phyloP scores from a whole-genome alignment of 2,888 invertebrate species.

The Linhomoeus sp. region DNA sequence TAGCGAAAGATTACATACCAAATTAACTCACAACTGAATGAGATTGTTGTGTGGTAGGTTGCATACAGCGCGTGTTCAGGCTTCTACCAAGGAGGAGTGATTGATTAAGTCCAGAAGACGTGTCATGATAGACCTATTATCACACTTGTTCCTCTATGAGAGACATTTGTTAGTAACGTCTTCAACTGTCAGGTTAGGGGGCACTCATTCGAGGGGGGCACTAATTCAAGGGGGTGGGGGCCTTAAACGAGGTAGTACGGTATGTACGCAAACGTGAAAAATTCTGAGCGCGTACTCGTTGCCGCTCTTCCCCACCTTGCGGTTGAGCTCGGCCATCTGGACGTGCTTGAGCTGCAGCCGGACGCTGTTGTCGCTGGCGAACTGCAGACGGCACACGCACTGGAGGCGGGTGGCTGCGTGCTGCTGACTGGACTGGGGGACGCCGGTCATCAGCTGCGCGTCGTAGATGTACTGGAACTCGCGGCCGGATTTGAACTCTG shows the following conservation, averaged over 20 bases:
- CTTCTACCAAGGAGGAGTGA: too few species aligned
- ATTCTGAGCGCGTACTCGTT: neutral
- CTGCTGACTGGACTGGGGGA: slow-evolving; percentile 14
- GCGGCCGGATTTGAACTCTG: slow-evolving; percentile 2
- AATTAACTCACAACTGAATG: neutral
- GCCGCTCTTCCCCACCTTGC: too few species aligned
- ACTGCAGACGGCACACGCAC: slow-evolving; percentile 10
- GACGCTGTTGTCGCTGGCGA: neutral
- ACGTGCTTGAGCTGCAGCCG: neutral
- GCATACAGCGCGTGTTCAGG: too few species aligned
- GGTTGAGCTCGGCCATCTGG: too few species aligned
- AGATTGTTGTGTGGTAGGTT: neutral
- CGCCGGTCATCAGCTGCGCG: slow-evolving; percentile 14
- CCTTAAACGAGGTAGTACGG: neutral
- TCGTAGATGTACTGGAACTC: slow-evolving; percentile 9
- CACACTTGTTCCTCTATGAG: too few species aligned
- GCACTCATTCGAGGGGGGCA: too few species aligned
- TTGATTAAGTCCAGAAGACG: too few species aligned
- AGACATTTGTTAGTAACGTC: too few species aligned
- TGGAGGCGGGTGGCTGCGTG: slow-evolving; percentile 14
- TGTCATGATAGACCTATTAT: too few species aligned
- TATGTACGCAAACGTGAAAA: neutral
- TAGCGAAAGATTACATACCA: too few species aligned
- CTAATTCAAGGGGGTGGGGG: too few species aligned
- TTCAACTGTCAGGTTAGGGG: too few species aligned